Conservation (phyloP, 1,140 invertebrate species). For the Drosophila nasuta region DNA sequence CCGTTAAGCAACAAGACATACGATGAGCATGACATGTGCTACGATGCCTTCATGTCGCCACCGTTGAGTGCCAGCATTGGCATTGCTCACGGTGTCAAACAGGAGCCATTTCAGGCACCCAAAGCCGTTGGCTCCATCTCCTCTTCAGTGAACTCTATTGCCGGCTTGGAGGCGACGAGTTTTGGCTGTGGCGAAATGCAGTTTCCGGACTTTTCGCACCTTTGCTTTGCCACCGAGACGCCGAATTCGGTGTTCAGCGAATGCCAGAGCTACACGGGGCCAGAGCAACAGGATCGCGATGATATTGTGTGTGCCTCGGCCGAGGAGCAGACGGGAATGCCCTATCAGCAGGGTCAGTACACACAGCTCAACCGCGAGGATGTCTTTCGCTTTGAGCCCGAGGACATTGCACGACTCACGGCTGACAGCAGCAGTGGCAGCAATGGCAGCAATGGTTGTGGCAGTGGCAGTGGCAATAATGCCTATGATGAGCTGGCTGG, state of each 20-base stretch:
- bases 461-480: neutral
- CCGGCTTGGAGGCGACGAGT: neutral
- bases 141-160: too few relatives aligned
- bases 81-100: constrained; percentile 22
- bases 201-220: constrained; percentile 78
- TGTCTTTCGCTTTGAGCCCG: constrained; percentile 83
- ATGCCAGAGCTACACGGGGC: constrained; percentile 46
- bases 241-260: constrained; percentile 79
- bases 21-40: constrained; percentile 41
- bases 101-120: constrained; percentile 50
- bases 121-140: neutral
- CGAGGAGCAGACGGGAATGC: constrained; percentile 45
- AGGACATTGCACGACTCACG: constrained; percentile 80
- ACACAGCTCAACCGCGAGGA: constrained; percentile 74
- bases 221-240: constrained; percentile 73
- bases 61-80: constrained; percentile 66
- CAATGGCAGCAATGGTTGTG: neutral
- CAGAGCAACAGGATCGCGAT: constrained; percentile 63
- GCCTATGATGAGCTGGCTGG: constrained; percentile 17
- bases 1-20: constrained; percentile 53
- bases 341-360: constrained; percentile 73
- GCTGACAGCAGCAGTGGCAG: constrained; percentile 10
- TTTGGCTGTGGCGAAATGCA: constrained; percentile 61
- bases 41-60: constrained; percentile 72
- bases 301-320: constrained; percentile 65